These are phyloP conservation scores for Varanus salvator DNA, from an alignment of 2,113 vertebrate genomes.

Conservation along the genomic window DNA sequence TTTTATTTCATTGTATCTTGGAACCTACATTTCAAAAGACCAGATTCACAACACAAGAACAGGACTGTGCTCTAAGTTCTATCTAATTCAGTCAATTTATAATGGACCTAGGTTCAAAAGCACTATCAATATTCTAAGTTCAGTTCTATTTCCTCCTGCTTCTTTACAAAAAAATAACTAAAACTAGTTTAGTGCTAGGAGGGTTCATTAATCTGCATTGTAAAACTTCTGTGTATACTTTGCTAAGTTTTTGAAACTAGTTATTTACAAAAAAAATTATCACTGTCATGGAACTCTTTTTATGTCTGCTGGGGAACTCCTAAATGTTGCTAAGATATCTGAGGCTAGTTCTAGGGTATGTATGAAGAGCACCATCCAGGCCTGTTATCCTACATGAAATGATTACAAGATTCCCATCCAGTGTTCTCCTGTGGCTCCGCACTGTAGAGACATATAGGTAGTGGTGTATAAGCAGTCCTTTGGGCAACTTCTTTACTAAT, in stretches of 20 bases:
- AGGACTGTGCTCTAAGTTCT: too few species aligned
- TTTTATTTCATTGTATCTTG: background rate
- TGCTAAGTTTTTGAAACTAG: background rate
- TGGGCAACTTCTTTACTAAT: background rate
- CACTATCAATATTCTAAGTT: background rate
- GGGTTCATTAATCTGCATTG: background rate
- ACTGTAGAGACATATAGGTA: background rate
- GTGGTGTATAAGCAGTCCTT: background rate
- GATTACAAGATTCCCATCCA: background rate
- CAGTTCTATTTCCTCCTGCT: background rate
- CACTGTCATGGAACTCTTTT: background rate
- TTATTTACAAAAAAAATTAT: too few species aligned
- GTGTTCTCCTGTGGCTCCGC: background rate
- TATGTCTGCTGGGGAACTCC: background rate
- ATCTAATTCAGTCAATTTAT: background rate
- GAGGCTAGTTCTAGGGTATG: background rate
- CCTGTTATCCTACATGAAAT: background rate
- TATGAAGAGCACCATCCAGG: background rate
- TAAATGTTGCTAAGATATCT: background rate
- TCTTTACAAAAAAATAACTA: background rate
- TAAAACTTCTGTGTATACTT: background rate
- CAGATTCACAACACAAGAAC: background rate
- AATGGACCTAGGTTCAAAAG: background rate
- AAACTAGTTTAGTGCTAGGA: background rate
- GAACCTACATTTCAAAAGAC: background rate